A percentile compares a stretch with the other conserved stretches of the same genome.
Conservation (phyloP, 2,797 vertebrate genomes). For the Hydrolagus colliei region DNA sequence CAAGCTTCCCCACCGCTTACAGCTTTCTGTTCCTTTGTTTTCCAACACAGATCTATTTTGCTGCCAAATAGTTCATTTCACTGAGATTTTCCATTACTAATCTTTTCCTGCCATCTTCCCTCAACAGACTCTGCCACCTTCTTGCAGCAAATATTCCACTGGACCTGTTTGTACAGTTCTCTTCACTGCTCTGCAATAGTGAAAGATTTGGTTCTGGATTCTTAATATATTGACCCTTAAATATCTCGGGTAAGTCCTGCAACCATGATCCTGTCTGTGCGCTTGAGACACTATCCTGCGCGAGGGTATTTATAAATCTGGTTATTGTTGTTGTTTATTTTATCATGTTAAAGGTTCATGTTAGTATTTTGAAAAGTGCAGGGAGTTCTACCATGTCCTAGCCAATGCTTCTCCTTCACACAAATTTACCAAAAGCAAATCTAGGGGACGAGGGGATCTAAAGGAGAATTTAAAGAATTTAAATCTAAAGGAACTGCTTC, state of each 20-base stretch:
- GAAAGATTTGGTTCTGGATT: background rate
- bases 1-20: background rate
- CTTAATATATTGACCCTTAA: background rate
- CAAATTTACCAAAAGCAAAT: no score
- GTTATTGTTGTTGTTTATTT: no score
- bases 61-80: background rate
- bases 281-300: no score
- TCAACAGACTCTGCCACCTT: background rate
- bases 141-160: background rate
- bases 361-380: no score
- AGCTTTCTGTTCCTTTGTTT: background rate
- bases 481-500: no score
- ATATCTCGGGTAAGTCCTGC: background rate
- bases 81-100: background rate
- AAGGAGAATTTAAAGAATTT: no score
- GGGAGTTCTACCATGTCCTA: no score
- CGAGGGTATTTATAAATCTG: no score
- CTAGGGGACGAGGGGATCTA: no score
- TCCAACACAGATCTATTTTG: background rate
- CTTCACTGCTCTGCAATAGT: background rate
- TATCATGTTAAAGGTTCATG: no score
- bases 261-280: no score
- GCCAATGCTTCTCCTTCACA: no score
- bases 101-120: background rate
- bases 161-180: background rate